Base-by-base conservation (phyloP, 2,113 vertebrate species). In the Otocyon megalotis region DNA sequence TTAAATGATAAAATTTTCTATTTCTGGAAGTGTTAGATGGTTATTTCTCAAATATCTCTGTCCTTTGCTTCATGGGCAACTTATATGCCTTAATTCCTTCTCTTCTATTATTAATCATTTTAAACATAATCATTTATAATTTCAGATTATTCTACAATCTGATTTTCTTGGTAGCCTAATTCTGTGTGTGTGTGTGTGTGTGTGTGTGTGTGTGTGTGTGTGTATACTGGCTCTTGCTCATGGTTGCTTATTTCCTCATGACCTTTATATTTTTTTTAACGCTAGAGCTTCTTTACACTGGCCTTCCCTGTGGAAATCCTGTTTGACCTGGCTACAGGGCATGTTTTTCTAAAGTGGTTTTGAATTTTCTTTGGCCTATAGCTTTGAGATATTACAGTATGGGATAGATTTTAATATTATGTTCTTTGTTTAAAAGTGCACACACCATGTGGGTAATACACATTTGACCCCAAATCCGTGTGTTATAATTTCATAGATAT, bases 301-400 rank as follows among this genome's bases (percentile, higher is more conserved):
- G 62, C 10, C 90, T 96, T 94, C n/a, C 50, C 62, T 69, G 5
- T 87, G 65, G 24, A 85, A 80, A 79, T 56, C n/a, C 28, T 84
- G 7, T 90, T 43, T 89, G 24, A 37, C 17, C 14, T 84, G 37
- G 9, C 22, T 81, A 56, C 72, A 17, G n/a, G 67, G 11, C 20
- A 76, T 35, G 43, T 0, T 53, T 88, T 72, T 58, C 48, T 81
- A 35, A 48, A 14, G 8, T 81, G 17, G 3, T 89, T 86, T 93
- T 88, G 16, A 60, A 20, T 53, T 80, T 88, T 63, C 28, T 60
- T 35, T 50, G 58, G 32, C 50, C n/a, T 72, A 63, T 24, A 96
- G 20, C 19, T 65, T 82, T n/a, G 71, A 88, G 37, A 2, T 37
- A 77, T 72, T 91, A 60, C 13, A 87, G 85, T 72, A 30, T 90